phyloP scores from a whole-genome alignment of 2,797 vertebrate species.

The Loriculus beryllinus region DNA sequence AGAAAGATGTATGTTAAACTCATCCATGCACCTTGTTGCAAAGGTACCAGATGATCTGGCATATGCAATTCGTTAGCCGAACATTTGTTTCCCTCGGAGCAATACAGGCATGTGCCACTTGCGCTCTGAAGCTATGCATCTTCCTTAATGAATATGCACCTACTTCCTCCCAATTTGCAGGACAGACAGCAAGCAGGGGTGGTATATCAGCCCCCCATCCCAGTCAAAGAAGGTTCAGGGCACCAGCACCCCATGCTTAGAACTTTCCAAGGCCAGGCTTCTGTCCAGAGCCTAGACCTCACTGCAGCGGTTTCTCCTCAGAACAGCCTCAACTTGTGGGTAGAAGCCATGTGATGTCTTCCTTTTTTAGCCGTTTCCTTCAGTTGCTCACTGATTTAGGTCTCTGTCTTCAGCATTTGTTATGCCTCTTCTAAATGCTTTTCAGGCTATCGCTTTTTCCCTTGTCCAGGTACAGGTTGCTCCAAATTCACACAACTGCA shows the following conservation, averaged over 20 bases:
- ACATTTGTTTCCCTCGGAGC: background rate
- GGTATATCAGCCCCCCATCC: background rate
- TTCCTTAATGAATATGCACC: background rate
- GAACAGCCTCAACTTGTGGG: background rate
- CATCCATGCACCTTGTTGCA: background rate
- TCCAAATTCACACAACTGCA: background rate
- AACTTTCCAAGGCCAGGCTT: background rate
- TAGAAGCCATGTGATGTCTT: background rate
- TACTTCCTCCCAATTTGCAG: rapidly evolving
- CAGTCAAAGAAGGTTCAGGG: background rate
- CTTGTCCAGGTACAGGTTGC: background rate
- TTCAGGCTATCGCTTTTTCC: background rate
- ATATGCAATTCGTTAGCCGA: background rate
- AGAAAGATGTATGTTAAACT: background rate
- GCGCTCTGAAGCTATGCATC: background rate
- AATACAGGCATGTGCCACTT: background rate
- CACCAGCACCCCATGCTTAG: background rate
- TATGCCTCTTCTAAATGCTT: background rate
- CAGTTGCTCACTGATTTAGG: rapidly evolving
- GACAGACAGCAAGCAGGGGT: background rate
- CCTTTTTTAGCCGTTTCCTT: background rate
- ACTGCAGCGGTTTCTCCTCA: background rate
- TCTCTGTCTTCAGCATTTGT: background rate
- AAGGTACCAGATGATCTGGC: background rate
- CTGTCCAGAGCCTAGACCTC: background rate